A percentile compares a stretch with the other conserved stretches of the same genome.
Conservation (phyloP, 2,113 vertebrate genomes). For the Axis porcinus region DNA sequence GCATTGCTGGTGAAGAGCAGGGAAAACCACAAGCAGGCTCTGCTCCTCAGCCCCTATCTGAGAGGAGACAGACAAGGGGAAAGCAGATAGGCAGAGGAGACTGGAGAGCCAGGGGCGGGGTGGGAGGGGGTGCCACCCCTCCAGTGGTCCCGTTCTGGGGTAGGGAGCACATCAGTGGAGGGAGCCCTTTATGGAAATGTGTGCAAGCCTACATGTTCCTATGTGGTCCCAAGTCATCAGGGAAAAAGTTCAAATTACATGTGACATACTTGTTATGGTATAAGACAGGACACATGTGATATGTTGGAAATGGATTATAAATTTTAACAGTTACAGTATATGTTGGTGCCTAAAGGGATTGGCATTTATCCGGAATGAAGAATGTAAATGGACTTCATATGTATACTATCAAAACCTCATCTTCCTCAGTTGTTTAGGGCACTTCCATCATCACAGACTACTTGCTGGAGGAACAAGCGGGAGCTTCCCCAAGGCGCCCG, state of each 20-base stretch:
- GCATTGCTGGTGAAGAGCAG: neutral
- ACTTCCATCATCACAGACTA: neutral
- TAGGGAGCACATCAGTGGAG: neutral
- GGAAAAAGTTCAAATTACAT: neutral
- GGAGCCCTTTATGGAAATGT: neutral
- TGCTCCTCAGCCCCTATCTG: neutral
- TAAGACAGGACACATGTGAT: neutral
- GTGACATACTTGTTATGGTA: too few relatives aligned
- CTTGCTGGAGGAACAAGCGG: neutral
- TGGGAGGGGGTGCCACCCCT: neutral
- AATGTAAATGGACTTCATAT: neutral
- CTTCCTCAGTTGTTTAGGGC: neutral
- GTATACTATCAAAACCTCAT: neutral
- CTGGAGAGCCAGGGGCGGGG: rapidly evolving
- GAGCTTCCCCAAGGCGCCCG: rapidly evolving
- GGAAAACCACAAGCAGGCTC: neutral
- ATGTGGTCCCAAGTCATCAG: neutral
- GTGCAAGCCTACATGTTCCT: too few relatives aligned
- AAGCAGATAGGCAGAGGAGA: neutral
- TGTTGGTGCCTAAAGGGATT: neutral
- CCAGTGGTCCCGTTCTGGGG: rapidly evolving
- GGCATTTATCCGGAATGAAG: neutral
- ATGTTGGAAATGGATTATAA: neutral
- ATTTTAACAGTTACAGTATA: neutral
- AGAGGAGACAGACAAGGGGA: neutral